These are phyloP conservation scores for Gymnoscopelus microlampas DNA, from an alignment of 2,797 vertebrate genomes.

Conservation along the genomic window DNA sequence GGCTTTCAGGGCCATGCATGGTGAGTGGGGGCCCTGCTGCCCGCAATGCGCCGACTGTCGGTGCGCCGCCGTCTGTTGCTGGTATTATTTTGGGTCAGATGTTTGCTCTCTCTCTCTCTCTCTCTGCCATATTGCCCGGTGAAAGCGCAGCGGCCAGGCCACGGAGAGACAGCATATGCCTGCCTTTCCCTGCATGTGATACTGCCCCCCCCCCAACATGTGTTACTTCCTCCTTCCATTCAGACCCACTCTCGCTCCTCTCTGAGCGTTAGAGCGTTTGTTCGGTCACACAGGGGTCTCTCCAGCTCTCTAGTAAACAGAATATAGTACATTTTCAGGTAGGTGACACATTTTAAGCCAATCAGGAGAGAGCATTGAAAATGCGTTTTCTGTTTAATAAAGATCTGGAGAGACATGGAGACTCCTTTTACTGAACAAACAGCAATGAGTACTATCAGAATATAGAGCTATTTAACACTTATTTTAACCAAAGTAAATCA, in stretches of 20 bases:
- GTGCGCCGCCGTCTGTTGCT: conserved; percentile 29
- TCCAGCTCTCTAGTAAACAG: too few relatives aligned
- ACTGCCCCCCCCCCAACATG: conserved; percentile 59
- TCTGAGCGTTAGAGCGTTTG: conserved; percentile 30
- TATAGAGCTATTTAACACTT: too few relatives aligned
- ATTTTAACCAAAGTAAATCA: too few relatives aligned
- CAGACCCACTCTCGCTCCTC: conserved; percentile 69
- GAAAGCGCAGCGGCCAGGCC: conserved; percentile 62
- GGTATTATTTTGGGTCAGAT: conserved; percentile 61
- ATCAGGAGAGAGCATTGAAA: too few relatives aligned
- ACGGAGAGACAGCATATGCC: conserved; percentile 71
- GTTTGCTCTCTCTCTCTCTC: conserved; percentile 30
- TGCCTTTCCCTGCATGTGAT: conserved; percentile 48
- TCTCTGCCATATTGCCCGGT: conserved; percentile 58
- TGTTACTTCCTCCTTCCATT: conserved; percentile 66
- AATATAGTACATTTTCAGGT: too few relatives aligned
- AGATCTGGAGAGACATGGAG: too few relatives aligned
- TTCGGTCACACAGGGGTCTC: too few relatives aligned
- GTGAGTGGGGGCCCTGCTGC: conserved; percentile 17
- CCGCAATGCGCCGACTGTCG: conserved; percentile 32
- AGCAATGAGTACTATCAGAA: too few relatives aligned
- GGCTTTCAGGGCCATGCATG: too few relatives aligned
- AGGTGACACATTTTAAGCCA: too few relatives aligned
- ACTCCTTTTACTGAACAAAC: too few relatives aligned
- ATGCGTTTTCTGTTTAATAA: too few relatives aligned